A percentile compares a stretch with the other conserved stretches of the same genome.
These are phyloP conservation scores for Lepus americanus DNA, from an alignment of 2,113 vertebrate species.

Conservation along the genomic window DNA sequence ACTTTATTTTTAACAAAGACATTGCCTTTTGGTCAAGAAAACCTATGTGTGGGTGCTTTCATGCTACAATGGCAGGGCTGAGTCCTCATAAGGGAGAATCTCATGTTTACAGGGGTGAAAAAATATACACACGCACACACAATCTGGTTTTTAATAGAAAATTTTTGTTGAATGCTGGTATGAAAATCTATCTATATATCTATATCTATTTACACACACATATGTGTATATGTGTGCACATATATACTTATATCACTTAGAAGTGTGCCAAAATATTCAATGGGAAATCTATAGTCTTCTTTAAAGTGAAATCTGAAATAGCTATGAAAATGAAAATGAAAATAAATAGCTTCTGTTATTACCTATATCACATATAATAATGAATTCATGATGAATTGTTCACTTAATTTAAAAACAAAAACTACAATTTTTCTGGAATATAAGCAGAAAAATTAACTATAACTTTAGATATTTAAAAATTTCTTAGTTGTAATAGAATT, in stretches of 20 bases:
- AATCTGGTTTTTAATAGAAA: neutral
- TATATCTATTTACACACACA: too few species aligned
- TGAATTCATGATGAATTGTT: neutral
- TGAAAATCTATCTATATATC: neutral
- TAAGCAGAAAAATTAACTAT: neutral
- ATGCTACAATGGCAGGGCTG: neutral
- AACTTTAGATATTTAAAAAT: neutral
- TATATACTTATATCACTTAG: neutral
- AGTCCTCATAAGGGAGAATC: neutral
- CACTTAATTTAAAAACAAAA: neutral
- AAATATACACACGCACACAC: neutral
- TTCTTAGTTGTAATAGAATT: neutral
- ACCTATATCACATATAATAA: neutral
- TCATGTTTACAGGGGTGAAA: neutral
- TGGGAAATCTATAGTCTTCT: neutral
- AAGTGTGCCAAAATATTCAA: neutral
- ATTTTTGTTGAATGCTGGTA: neutral
- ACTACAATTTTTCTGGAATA: neutral
- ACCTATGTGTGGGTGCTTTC: too few species aligned
- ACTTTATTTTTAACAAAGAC: neutral
- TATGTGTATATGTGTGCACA: too few species aligned
- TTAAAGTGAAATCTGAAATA: neutral
- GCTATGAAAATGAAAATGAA: neutral
- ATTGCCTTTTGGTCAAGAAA: neutral
- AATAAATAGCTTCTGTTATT: neutral